Evolutionary conservation across 2,113 vertebrate genomes (phyloP).

Genomic region (Cromileptes altivelis): DNA sequence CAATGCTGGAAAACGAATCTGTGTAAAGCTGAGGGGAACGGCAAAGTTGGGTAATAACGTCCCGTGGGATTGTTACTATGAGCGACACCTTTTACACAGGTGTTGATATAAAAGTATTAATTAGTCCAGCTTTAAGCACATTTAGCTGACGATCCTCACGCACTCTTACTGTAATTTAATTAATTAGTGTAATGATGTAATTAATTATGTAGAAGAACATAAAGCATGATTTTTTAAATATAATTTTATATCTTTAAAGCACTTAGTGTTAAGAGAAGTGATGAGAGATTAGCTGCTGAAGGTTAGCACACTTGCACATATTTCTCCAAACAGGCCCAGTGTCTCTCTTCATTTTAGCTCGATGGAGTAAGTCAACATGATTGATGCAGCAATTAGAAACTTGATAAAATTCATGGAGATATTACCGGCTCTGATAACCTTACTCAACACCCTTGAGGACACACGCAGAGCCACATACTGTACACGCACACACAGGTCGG

Average conservation of each 20-base stretch:
- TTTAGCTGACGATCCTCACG: neutral
- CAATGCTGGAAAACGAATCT: too few species aligned
- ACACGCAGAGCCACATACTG: slow-evolving; percentile 5
- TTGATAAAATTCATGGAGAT: slow-evolving; percentile 63
- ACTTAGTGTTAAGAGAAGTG: neutral
- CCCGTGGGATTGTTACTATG: neutral
- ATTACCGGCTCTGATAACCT: slow-evolving; percentile 62
- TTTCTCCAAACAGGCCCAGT: slow-evolving; percentile 3
- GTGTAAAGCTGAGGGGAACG: too few species aligned
- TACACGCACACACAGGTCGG: neutral
- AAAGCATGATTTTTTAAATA: neutral
- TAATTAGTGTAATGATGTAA: neutral
- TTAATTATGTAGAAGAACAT: neutral
- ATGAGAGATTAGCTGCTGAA: slow-evolving; percentile 16
- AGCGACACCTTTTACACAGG: neutral
- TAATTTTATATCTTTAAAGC: neutral
- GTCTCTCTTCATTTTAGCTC: slow-evolving; percentile 35
- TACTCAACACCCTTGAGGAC: slow-evolving; percentile 52
- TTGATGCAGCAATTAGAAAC: slow-evolving; percentile 72
- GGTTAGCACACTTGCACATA: slow-evolving; percentile 20
- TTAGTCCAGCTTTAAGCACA: neutral
- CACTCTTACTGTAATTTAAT: neutral
- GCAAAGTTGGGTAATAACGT: too few species aligned
- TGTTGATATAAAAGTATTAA: neutral
- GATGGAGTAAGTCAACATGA: slow-evolving; percentile 55